Conservation (phyloP, 2,797 vertebrate genomes). For the Bovichtus diacanthus region DNA sequence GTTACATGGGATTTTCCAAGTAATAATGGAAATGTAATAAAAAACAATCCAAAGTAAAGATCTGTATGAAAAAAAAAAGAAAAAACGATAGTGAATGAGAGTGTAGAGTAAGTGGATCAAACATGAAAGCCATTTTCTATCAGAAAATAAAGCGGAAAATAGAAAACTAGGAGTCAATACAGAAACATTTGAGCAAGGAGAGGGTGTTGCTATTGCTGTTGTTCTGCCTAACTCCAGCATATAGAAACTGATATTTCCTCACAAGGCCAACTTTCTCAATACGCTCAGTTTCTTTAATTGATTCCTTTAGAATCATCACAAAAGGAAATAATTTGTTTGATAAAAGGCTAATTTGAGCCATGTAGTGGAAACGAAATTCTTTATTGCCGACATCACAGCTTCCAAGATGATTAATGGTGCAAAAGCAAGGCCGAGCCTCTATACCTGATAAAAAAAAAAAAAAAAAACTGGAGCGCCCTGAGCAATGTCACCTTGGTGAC, state of each 20-base stretch:
- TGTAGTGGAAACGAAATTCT: conserved; percentile 45
- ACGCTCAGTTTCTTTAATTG: conserved; percentile 27
- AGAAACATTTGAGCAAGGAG: conserved; percentile 26
- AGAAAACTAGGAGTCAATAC: conserved; percentile 27
- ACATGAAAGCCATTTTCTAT: conserved; percentile 10
- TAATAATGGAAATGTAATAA: conserved; percentile 12
- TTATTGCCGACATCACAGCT: conserved; percentile 72
- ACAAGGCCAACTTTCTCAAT: conserved; percentile 23
- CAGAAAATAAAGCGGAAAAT: conserved; percentile 26
- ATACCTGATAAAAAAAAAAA: conserved; percentile 65
- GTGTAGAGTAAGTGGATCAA: neutral
- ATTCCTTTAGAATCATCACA: conserved; percentile 53
- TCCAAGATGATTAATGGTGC: conserved; percentile 74
- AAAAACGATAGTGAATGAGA: neutral
- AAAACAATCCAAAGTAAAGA: conserved; percentile 29
- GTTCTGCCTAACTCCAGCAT: neutral
- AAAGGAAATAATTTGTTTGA: conserved; percentile 64
- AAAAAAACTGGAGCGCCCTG: conserved; percentile 62
- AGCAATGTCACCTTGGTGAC: conserved; percentile 86
- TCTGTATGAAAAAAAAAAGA: conserved; percentile 20
- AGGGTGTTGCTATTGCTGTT: conserved; percentile 11
- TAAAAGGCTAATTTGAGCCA: conserved; percentile 71
- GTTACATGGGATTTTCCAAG: conserved; percentile 21
- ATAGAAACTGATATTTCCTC: conserved; percentile 1
- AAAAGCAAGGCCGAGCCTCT: conserved; percentile 53